Evolutionary conservation across 2,113 vertebrate genomes (phyloP).

Genomic region (Nibea albiflora): DNA sequence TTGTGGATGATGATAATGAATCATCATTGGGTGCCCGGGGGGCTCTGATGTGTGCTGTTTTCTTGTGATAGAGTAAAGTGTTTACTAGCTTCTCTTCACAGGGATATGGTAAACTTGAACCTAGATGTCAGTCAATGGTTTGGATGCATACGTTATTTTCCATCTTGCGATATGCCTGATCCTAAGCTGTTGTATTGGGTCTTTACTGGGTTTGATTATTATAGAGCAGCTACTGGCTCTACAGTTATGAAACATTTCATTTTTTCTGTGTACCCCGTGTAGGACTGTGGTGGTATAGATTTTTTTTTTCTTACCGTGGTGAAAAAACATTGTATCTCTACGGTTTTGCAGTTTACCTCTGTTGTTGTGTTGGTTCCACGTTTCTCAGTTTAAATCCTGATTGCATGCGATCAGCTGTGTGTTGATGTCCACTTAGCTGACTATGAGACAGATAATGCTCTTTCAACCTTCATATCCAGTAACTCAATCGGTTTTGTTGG

Average conservation of each 20-base stretch:
- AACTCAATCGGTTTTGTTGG: not conserved
- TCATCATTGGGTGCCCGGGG: not conserved
- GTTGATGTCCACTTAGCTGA: not conserved
- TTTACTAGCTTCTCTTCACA: not conserved
- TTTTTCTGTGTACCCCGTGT: not conserved
- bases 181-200: constrained; percentile 19
- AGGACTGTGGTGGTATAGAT: too few relatives aligned
- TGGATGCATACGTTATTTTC: constrained; percentile 46
- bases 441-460: not conserved
- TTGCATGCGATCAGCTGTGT: not conserved
- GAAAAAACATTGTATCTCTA: too few relatives aligned
- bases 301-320: too few relatives aligned
- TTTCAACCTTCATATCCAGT: not conserved
- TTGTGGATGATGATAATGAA: constrained; percentile 2
- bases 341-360: not conserved
- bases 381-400: not conserved
- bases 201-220: constrained; percentile 33
- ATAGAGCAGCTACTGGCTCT: constrained; percentile 13
- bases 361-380: not conserved
- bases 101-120: not conserved
- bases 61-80: not conserved
- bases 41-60: not conserved
- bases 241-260: constrained; percentile 6
- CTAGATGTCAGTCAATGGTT: constrained; percentile 29
- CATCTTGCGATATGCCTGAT: constrained; percentile 15